Evolutionary conservation across 2,797 vertebrate species (phyloP).

Genomic region (Anguilla marmorata): DNA sequence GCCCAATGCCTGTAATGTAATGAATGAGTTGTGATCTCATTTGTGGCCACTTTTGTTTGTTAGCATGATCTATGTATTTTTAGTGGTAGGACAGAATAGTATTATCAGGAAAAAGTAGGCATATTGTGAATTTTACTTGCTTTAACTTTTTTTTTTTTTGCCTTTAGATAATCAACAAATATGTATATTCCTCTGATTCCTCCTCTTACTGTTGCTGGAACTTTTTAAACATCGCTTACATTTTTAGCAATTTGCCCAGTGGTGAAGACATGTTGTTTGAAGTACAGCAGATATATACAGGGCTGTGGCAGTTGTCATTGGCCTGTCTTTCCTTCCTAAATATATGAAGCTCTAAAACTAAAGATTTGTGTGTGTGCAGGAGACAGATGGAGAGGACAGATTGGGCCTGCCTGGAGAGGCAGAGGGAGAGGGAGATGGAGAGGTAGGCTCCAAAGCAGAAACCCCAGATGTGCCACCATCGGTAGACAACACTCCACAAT

Average conservation of each 20-base stretch:
- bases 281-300: too few species aligned
- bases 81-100: not conserved
- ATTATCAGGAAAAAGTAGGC: not conserved
- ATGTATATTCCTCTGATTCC: too few species aligned
- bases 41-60: not conserved
- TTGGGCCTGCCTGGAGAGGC: constrained; percentile 64
- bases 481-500: constrained; percentile 89
- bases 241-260: too few species aligned
- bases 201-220: too few species aligned
- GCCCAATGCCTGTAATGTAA: too few species aligned
- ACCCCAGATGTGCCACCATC: constrained; percentile 79
- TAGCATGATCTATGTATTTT: not conserved
- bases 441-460: constrained; percentile 81
- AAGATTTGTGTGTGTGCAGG: constrained; percentile 65
- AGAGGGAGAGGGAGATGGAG: constrained; percentile 72
- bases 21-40: not conserved
- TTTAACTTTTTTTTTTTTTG: not conserved
- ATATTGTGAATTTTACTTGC: not conserved
- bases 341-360: not conserved
- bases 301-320: too few species aligned
- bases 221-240: too few species aligned
- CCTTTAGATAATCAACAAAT: too few species aligned
- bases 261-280: too few species aligned
- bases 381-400: constrained; percentile 83
- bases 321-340: not conserved